Percentiles rank a stretch among this genome's conserved stretches.
These are phyloP conservation scores for Papilio xuthus DNA, from an alignment of 1,140 invertebrate genomes.

Conservation along the genomic window DNA sequence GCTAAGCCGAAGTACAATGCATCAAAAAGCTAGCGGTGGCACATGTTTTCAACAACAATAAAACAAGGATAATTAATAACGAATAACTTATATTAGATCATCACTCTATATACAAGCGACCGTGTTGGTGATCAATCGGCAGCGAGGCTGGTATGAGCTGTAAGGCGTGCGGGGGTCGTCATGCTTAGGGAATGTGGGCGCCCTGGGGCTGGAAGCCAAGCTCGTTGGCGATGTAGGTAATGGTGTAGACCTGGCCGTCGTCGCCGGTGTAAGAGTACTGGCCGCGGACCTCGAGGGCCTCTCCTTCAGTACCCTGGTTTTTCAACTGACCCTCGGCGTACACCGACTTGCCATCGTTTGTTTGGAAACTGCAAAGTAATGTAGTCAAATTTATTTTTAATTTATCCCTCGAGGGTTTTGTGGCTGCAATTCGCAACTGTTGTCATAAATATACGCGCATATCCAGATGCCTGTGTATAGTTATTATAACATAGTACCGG, in stretches of 20 bases:
- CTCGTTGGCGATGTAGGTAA: conserved; percentile 26
- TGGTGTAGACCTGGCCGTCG: background rate
- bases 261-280: conserved; percentile 10
- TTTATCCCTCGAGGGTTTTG: too few relatives aligned
- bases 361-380: too few relatives aligned
- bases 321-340: background rate
- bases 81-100: conserved; percentile 20
- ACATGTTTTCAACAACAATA: background rate
- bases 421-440: too few relatives aligned
- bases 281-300: conserved; percentile 7
- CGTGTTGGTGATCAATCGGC: background rate
- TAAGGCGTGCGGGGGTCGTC: conserved; percentile 4
- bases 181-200: conserved; percentile 30
- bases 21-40: too few relatives aligned
- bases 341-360: too few relatives aligned
- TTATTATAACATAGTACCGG: too few relatives aligned
- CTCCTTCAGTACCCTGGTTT: background rate
- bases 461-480: too few relatives aligned
- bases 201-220: conserved; percentile 40
- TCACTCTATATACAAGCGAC: conserved; percentile 15
- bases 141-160: conserved; percentile 4
- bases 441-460: too few relatives aligned
- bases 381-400: too few relatives aligned
- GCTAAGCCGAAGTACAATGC: too few relatives aligned
- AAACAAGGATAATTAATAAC: conserved; percentile 10